Evolutionary conservation across 2,797 vertebrate genomes (phyloP).

Genomic region (Urophycis tenuis): DNA sequence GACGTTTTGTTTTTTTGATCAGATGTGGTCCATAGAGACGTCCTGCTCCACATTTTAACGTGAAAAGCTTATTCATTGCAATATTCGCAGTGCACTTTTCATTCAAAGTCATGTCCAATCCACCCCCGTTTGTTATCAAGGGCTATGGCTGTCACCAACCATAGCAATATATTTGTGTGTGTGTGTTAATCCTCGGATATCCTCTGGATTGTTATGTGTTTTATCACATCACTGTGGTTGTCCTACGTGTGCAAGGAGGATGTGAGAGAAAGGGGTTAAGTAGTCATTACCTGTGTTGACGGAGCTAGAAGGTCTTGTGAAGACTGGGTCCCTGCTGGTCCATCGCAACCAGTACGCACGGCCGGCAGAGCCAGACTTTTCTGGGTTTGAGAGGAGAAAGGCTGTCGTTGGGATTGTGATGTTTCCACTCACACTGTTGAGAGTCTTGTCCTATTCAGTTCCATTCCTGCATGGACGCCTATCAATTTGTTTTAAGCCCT

Average conservation of each 20-base stretch:
- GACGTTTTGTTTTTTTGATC: too few relatives aligned
- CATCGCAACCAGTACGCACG: background rate
- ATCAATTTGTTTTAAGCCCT: too few relatives aligned
- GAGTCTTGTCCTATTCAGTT: too few relatives aligned
- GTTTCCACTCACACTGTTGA: too few relatives aligned
- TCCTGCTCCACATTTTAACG: too few relatives aligned
- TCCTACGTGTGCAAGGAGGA: slow-evolving; percentile 9
- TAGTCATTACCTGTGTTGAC: background rate
- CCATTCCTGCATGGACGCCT: too few relatives aligned
- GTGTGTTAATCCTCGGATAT: slow-evolving; percentile 50
- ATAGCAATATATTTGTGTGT: background rate
- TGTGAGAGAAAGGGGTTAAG: slow-evolving; percentile 13
- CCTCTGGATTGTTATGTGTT: slow-evolving; percentile 53
- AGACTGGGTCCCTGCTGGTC: background rate
- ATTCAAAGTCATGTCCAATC: too few relatives aligned
- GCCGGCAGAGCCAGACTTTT: background rate
- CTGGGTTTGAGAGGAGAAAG: background rate
- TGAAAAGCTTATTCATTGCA: too few relatives aligned
- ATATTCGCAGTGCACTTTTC: too few relatives aligned
- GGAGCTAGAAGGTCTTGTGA: background rate
- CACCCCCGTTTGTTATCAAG: too few relatives aligned
- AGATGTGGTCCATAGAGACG: too few relatives aligned
- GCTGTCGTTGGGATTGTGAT: background rate
- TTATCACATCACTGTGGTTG: slow-evolving; percentile 39
- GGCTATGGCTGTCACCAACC: background rate